Evolutionary conservation across 2,797 vertebrate species (phyloP).

Genomic region (Eulemur coronatus): DNA sequence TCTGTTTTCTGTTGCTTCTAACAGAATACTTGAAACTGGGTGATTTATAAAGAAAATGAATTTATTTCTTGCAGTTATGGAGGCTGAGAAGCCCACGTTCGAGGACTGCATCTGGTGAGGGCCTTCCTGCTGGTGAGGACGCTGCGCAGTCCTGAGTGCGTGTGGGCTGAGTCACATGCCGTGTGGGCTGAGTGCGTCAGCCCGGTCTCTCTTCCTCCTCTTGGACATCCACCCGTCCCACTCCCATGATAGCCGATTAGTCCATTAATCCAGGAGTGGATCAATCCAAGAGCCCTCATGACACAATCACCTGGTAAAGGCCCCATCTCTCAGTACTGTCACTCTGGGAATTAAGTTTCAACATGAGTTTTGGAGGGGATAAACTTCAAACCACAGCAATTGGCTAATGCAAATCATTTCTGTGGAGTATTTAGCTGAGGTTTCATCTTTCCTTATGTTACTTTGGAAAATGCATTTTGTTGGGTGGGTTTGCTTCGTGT

Average conservation of each 20-base stretch:
- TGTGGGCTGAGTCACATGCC: background rate
- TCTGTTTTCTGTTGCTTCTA: background rate
- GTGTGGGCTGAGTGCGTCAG: background rate
- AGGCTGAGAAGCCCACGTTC: background rate
- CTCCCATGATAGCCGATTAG: background rate
- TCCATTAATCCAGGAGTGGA: background rate
- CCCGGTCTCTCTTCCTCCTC: background rate
- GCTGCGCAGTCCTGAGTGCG: background rate
- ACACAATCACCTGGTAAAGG: background rate
- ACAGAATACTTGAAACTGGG: background rate
- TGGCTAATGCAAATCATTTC: background rate
- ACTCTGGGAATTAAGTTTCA: background rate
- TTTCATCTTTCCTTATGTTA: conserved; percentile 3
- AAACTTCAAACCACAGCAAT: background rate
- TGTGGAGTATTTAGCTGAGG: conserved; percentile 2
- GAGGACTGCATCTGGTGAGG: background rate
- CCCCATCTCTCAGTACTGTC: background rate
- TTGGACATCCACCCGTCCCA: background rate
- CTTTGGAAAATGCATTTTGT: background rate
- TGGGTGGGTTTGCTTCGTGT: background rate
- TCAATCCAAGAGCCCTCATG: background rate
- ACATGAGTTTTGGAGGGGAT: background rate
- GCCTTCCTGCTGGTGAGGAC: background rate
- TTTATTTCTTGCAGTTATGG: background rate
- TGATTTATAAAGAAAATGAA: background rate